These are phyloP conservation scores for Coracias cyanogaster DNA, from an alignment of 2,797 vertebrate species.

Conservation along the genomic window DNA sequence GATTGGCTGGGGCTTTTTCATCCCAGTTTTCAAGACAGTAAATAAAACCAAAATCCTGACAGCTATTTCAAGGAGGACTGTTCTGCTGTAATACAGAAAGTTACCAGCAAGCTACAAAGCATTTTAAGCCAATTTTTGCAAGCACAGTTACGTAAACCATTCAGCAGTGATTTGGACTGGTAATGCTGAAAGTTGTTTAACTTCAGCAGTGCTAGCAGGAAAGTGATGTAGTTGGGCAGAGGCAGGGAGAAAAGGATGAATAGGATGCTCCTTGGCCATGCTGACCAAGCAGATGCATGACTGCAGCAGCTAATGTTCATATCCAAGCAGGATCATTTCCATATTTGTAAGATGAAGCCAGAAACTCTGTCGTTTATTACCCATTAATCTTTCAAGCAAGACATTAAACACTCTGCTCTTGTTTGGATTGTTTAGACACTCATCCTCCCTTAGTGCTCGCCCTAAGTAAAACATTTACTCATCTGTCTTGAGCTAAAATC, in stretches of 20 bases:
- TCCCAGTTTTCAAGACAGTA: neutral
- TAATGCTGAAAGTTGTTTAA: neutral
- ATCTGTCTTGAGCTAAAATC: neutral
- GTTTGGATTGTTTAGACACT: neutral
- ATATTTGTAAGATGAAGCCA: neutral
- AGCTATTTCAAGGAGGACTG: neutral
- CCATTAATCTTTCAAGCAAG: neutral
- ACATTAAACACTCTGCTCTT: neutral
- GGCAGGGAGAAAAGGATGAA: neutral
- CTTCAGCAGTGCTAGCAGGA: neutral
- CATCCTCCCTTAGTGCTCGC: neutral
- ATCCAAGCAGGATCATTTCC: neutral
- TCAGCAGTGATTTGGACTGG: neutral
- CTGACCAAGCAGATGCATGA: neutral
- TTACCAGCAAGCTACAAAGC: neutral
- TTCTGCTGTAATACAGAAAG: neutral
- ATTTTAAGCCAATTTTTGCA: constrained; percentile 38
- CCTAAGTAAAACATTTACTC: constrained; percentile 17
- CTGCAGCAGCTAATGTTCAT: neutral
- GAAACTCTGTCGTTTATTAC: neutral
- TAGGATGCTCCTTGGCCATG: neutral
- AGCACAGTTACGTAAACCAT: neutral
- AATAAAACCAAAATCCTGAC: neutral
- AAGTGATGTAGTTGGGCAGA: neutral
- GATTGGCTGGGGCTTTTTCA: neutral